Evolutionary conservation across 2,888 invertebrate species (phyloP).

Genomic region (Leptopterna dolabrata): DNA sequence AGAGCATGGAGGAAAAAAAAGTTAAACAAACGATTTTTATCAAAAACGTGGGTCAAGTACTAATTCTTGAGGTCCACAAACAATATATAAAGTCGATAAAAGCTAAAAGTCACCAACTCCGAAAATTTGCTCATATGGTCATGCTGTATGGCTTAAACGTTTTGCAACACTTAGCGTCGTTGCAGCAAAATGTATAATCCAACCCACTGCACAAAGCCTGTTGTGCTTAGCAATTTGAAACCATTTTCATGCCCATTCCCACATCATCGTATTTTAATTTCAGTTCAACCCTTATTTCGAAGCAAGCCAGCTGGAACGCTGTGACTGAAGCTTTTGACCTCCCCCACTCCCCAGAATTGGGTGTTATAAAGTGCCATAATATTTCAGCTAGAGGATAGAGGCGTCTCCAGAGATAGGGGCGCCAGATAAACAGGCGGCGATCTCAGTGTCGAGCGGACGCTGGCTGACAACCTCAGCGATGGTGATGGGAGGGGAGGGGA

Average conservation of each 20-base stretch:
- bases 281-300: not conserved
- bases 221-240: not conserved
- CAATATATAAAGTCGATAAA: too few species aligned
- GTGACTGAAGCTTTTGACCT: not conserved
- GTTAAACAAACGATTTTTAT: too few species aligned
- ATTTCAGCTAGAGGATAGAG: not conserved
- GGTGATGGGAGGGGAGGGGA: too few species aligned
- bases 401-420: not conserved
- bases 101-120: too few species aligned
- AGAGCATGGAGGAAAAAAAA: too few species aligned
- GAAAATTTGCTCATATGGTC: too few species aligned
- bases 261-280: not conserved
- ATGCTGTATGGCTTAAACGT: too few species aligned
- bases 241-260: not conserved
- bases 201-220: too few species aligned
- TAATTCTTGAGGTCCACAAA: too few species aligned
- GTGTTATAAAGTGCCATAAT: not conserved
- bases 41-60: too few species aligned
- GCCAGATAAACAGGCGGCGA: not conserved
- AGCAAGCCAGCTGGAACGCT: not conserved
- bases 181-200: too few species aligned
- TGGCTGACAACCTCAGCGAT: not conserved
- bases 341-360: not conserved
- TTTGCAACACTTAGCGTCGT: too few species aligned
- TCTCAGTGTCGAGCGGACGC: not conserved